A percentile compares a stretch with the other conserved stretches of the same genome.
These are phyloP conservation scores for Choloepus hoffmanni DNA, from an alignment of 2,113 vertebrate genomes.

Conservation along the genomic window DNA sequence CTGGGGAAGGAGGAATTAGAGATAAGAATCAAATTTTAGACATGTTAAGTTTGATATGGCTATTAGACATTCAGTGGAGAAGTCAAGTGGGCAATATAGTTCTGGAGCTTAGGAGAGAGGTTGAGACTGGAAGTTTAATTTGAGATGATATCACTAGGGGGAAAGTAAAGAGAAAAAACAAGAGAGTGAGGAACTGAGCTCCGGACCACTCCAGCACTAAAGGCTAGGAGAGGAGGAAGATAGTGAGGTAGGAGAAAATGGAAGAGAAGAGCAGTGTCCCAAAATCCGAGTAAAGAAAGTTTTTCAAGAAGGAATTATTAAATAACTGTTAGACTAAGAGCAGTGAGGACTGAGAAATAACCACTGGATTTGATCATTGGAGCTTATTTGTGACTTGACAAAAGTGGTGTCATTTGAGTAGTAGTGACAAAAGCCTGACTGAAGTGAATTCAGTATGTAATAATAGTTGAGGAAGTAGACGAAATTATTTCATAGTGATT, in stretches of 20 bases:
- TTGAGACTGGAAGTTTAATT: not conserved
- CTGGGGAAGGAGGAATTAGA: not conserved
- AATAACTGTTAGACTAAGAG: not conserved
- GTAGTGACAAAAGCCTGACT: not conserved
- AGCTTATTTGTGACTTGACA: not conserved
- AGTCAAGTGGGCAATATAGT: not conserved
- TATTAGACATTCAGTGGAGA: not conserved
- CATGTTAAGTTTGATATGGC: not conserved
- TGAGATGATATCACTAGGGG: not conserved
- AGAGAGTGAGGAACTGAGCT: not conserved
- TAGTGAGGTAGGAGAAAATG: not conserved
- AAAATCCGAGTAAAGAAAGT: not conserved
- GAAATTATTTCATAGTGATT: slow-evolving; percentile 5
- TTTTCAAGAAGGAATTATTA: not conserved
- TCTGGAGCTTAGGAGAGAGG: not conserved
- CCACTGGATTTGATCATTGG: not conserved
- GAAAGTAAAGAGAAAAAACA: not conserved
- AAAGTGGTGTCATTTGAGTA: not conserved
- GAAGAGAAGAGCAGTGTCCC: not conserved
- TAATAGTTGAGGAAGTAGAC: not conserved
- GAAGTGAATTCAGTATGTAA: not conserved
- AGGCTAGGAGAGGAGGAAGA: not conserved
- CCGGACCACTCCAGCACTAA: not conserved
- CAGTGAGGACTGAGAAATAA: not conserved
- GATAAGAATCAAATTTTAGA: not conserved